Evolutionary conservation across 2,888 invertebrate species (phyloP).

Genomic region (Drosophila phalerata): DNA sequence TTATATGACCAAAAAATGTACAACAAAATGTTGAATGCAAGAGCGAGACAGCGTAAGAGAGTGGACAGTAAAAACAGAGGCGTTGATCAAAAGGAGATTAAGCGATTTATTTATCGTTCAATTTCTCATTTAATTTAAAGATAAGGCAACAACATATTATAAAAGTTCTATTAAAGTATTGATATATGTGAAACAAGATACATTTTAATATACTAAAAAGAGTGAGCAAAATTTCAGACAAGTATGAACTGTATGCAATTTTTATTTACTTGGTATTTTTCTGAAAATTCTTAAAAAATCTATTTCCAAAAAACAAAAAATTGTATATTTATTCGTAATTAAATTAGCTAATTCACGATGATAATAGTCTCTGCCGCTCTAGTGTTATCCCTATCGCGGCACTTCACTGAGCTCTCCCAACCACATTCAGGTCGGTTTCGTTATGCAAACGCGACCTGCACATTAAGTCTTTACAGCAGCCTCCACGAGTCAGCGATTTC

Average conservation of each 20-base stretch:
- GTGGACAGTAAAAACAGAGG: conserved; percentile 33
- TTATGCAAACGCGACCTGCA: conserved; percentile 42
- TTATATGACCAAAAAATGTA: conserved; percentile 47
- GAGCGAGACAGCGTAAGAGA: not conserved
- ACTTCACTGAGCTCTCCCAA: conserved; percentile 25
- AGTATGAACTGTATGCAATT: no score
- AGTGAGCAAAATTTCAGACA: not conserved
- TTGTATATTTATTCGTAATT: no score
- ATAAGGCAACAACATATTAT: not conserved
- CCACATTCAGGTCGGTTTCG: conserved; percentile 10
- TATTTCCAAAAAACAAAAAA: no score
- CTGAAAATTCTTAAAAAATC: no score
- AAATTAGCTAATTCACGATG: no score
- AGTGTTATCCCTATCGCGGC: conserved; percentile 17
- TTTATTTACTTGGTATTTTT: no score
- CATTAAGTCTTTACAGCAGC: conserved; percentile 52
- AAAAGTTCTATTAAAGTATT: not conserved
- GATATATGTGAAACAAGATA: not conserved
- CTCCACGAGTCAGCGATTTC: conserved; percentile 58
- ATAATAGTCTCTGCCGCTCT: not conserved
- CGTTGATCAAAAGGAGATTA: conserved; percentile 53
- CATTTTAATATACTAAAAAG: not conserved
- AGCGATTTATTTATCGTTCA: conserved; percentile 14
- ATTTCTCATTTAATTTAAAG: conserved; percentile 3
- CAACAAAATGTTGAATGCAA: conserved; percentile 12